These are phyloP conservation scores for Amphipyra tragopoginis DNA, from an alignment of 2,888 invertebrate species.

Conservation along the genomic window DNA sequence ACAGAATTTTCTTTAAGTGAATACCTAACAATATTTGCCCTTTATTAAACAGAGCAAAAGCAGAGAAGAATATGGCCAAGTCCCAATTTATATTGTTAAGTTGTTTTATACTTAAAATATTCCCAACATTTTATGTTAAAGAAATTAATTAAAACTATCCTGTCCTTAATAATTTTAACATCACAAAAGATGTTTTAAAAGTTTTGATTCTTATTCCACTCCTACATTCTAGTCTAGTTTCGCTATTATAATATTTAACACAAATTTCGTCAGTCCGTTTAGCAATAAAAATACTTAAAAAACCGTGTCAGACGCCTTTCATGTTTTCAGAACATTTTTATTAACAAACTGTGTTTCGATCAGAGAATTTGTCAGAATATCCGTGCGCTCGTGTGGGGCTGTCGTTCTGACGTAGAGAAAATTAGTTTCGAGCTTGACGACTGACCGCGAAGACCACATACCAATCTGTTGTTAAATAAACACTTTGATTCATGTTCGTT, in stretches of 20 bases:
- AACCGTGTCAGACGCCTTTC: not conserved
- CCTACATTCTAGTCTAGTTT: not conserved
- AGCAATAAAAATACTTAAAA: slow-evolving; percentile 3
- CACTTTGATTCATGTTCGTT: slow-evolving; percentile 34
- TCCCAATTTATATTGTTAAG: no score
- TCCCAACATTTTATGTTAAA: no score
- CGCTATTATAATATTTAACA: slow-evolving; percentile 5
- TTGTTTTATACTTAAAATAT: no score
- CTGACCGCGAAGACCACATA: slow-evolving; percentile 74
- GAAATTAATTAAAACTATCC: slow-evolving; percentile 22
- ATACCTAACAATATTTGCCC: no score
- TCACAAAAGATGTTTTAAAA: slow-evolving; percentile 4
- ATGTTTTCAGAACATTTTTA: not conserved
- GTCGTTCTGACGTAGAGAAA: slow-evolving; percentile 79
- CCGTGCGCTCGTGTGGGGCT: slow-evolving; percentile 62
- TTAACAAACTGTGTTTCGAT: slow-evolving; percentile 46
- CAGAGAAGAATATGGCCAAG: no score
- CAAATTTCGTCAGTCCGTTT: not conserved
- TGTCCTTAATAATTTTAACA: slow-evolving; percentile 4
- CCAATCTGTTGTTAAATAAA: slow-evolving; percentile 70
- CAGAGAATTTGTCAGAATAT: slow-evolving; percentile 70
- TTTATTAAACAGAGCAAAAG: no score
- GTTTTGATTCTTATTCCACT: slow-evolving; percentile 1
- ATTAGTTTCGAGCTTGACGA: slow-evolving; percentile 81
- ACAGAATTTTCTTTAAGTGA: no score